A percentile compares a stretch with the other conserved stretches of the same genome.
These are phyloP conservation scores for Pluvianellus socialis DNA, from an alignment of 2,113 vertebrate genomes.

Conservation along the genomic window DNA sequence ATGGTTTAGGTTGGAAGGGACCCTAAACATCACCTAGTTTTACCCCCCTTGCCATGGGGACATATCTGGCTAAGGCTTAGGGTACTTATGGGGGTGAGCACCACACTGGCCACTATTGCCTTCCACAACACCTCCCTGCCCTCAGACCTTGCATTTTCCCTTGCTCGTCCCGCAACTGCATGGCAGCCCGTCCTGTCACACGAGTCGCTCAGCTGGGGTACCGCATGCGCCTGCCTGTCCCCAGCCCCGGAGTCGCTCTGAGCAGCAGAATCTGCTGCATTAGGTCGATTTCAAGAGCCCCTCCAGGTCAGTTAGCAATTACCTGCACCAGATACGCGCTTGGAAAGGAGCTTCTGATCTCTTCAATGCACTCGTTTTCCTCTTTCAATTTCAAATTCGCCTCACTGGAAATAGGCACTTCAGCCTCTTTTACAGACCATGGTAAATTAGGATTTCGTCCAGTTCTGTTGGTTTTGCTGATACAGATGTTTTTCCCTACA, in stretches of 20 bases:
- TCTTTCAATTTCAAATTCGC: conserved; percentile 61
- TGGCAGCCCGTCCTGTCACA: not conserved
- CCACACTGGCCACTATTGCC: not conserved
- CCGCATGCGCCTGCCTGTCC: not conserved
- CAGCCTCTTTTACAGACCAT: conserved; percentile 60
- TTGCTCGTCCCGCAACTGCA: accelerated
- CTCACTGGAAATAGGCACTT: conserved; percentile 57
- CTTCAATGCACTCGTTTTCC: conserved; percentile 57
- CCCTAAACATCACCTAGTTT: no score
- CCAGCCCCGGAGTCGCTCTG: not conserved
- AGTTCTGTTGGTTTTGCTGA: conserved; percentile 60
- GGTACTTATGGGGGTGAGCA: not conserved
- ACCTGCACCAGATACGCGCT: conserved; percentile 50
- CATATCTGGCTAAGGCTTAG: not conserved
- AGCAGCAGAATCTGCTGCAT: conserved; percentile 36
- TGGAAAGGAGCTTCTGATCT: conserved; percentile 63
- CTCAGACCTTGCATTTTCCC: not conserved
- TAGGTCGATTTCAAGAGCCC: conserved; percentile 59
- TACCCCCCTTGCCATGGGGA: no score
- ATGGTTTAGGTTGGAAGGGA: no score
- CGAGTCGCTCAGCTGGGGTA: not conserved
- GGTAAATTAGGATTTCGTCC: conserved; percentile 59
- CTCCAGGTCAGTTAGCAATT: conserved; percentile 67
- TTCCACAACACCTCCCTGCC: not conserved
- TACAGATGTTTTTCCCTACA: conserved; percentile 26